Conservation (phyloP, 2,888 invertebrate species). For the Podotricha telesiphe region DNA sequence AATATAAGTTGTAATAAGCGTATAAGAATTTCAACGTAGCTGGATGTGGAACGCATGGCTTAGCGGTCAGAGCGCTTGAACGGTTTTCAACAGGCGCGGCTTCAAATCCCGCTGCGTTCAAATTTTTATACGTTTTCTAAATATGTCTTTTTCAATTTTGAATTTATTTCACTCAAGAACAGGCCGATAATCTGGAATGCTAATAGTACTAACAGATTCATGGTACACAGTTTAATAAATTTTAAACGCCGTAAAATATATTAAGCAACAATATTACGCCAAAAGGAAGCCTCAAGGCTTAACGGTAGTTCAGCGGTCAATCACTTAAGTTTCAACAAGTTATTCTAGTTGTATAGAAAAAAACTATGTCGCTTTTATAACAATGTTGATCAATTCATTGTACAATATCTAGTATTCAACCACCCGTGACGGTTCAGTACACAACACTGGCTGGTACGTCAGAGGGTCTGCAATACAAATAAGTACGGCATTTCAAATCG, state of each 20-base stretch:
- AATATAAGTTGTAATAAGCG: no score
- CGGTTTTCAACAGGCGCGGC: no score
- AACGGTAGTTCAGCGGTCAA: constrained; percentile 32
- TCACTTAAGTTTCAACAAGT: constrained; percentile 32
- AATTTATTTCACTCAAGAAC: no score
- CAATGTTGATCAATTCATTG: constrained; percentile 31
- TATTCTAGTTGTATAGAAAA: constrained; percentile 24
- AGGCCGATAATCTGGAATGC: no score
- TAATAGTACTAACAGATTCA: no score
- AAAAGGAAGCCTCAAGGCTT: constrained; percentile 25
- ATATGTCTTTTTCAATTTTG: no score
- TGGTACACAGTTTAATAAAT: background rate
- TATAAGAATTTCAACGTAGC: no score
- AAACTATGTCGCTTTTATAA: constrained; percentile 24
- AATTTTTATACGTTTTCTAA: no score
- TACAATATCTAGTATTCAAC: constrained; percentile 36
- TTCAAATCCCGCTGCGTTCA: no score
- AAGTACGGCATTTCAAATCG: constrained; percentile 17
- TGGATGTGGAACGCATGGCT: no score
- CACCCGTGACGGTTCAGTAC: constrained; percentile 48
- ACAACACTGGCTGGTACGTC: constrained; percentile 37
- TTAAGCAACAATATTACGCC: background rate
- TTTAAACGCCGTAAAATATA: background rate
- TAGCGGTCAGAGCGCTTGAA: no score
- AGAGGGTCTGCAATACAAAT: constrained; percentile 18